Conservation (phyloP, 2,888 invertebrate species). For the Heptascelio sp. region DNA sequence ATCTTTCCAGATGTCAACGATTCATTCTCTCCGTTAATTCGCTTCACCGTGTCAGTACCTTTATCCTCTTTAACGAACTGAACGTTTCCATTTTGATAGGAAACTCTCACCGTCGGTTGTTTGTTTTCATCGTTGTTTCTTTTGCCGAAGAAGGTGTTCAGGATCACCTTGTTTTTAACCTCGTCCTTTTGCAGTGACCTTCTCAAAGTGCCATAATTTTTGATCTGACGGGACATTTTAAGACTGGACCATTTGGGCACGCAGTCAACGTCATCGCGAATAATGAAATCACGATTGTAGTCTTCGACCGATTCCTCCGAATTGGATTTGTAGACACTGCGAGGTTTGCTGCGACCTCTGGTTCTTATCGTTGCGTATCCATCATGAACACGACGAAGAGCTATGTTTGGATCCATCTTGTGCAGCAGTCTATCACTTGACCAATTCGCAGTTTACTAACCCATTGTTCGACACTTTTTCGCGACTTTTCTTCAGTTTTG, state of each 20-base stretch:
- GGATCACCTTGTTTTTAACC: constrained; percentile 67
- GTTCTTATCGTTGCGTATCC: constrained; percentile 96
- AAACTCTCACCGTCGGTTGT: neutral
- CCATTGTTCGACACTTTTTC: neutral
- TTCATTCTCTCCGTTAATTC: too few species aligned
- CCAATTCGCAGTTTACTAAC: too few species aligned
- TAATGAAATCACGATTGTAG: constrained; percentile 52
- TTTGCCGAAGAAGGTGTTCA: constrained; percentile 78
- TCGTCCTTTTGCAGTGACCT: constrained; percentile 42
- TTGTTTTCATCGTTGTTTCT: constrained; percentile 28
- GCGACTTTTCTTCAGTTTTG: neutral
- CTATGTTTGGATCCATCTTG: constrained; percentile 82
- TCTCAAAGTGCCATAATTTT: constrained; percentile 80
- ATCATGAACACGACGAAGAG: constrained; percentile 89
- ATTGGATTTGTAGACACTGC: constrained; percentile 80
- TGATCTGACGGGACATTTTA: constrained; percentile 73
- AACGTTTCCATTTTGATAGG: constrained; percentile 37
- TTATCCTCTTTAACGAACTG: too few species aligned
- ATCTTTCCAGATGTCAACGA: too few species aligned
- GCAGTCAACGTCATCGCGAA: constrained; percentile 72
- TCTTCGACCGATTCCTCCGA: constrained; percentile 80
- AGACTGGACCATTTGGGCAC: constrained; percentile 79
- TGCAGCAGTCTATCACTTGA: too few species aligned
- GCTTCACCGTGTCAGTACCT: too few species aligned
- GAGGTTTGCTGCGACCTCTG: constrained; percentile 84